phyloP scores from a whole-genome alignment of 2,888 invertebrate species.

The Melinaea menophilus region DNA sequence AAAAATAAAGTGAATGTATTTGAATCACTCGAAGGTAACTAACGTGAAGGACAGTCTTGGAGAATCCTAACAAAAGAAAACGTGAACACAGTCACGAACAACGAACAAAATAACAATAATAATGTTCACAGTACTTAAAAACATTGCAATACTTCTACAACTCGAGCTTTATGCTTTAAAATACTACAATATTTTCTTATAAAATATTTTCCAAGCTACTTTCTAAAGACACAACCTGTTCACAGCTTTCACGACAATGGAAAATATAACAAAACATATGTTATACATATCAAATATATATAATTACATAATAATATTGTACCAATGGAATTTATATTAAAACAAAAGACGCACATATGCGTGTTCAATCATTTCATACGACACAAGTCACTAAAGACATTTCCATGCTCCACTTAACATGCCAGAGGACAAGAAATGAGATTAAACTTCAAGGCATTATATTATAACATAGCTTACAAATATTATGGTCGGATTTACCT shows the following conservation, averaged over 20 bases:
- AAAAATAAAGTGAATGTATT: not conserved
- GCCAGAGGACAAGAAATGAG: not conserved
- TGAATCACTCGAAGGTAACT: not conserved
- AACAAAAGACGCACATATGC: not conserved
- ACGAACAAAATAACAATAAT: not conserved
- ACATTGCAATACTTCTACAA: not conserved
- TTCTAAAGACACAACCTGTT: too few relatives aligned
- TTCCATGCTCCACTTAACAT: not conserved
- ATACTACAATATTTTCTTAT: too few relatives aligned
- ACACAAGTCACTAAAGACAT: not conserved
- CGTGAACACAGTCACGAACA: conserved; percentile 25
- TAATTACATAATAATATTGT: not conserved
- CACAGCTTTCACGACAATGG: too few relatives aligned
- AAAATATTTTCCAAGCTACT: too few relatives aligned
- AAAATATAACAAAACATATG: too few relatives aligned
- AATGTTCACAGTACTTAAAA: not conserved
- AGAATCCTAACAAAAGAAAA: conserved; percentile 12
- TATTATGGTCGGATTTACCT: not conserved
- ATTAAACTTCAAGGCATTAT: not conserved
- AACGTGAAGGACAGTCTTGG: conserved; percentile 3
- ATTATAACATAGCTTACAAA: not conserved
- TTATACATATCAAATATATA: not conserved
- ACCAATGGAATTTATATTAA: not conserved
- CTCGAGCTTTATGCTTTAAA: not conserved
- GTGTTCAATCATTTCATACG: not conserved